phyloP scores from a whole-genome alignment of 2,113 vertebrate species.

The Crotalus viridis region DNA sequence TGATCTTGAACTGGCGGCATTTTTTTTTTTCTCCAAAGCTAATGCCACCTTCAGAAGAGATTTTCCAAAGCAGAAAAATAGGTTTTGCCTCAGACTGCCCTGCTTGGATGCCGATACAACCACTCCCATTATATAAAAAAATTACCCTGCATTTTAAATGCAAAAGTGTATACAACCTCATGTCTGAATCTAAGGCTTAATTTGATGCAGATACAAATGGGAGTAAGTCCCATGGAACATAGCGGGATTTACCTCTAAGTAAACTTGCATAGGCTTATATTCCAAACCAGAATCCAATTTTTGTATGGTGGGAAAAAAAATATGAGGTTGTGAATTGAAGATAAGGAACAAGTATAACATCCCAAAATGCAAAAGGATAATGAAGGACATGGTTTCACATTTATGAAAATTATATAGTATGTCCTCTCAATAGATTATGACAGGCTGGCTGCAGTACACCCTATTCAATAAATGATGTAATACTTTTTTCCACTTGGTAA shows the following conservation, averaged over 20 bases:
- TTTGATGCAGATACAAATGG: not conserved
- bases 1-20: not conserved
- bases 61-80: not conserved
- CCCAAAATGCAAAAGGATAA: not conserved
- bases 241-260: not conserved
- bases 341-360: not conserved
- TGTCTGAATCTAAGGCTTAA: not conserved
- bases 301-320: not conserved
- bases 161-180: not conserved
- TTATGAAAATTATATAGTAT: not conserved
- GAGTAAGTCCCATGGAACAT: not conserved
- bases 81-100: not conserved
- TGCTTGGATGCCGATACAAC: not conserved
- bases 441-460: not conserved
- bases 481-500: not conserved
- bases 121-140: not conserved
- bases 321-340: not conserved
- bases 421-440: not conserved
- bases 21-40: not conserved
- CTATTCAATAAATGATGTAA: not conserved
- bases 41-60: not conserved
- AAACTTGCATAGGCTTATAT: not conserved
- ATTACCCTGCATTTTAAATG: not conserved
- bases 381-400: not conserved
- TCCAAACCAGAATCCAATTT: constrained; percentile 4